Evolutionary conservation across 2,888 invertebrate genomes (phyloP).

Genomic region (Noctuana brunneofusca): DNA sequence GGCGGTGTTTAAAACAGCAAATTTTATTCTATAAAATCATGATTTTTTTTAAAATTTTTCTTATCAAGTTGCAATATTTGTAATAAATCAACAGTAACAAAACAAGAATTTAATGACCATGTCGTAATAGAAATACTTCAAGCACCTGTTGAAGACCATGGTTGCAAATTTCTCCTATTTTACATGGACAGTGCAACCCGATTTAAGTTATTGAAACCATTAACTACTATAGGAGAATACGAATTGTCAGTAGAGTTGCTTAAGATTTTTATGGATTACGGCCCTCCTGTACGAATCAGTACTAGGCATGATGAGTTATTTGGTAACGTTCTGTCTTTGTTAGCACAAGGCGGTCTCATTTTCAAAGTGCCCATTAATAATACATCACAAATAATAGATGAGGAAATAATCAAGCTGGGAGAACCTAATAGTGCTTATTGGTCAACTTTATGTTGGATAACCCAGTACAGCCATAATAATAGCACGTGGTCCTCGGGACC

Average conservation of each 20-base stretch:
- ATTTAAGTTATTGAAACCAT: slow-evolving; percentile 24
- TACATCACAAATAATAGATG: background rate
- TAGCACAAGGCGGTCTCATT: slow-evolving; percentile 3
- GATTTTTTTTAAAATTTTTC: slow-evolving; percentile 27
- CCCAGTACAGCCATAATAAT: background rate
- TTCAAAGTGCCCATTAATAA: slow-evolving; percentile 4
- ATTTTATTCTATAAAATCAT: too few species aligned
- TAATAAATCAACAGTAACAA: background rate
- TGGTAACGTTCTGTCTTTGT: background rate
- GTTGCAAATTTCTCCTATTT: slow-evolving; percentile 17
- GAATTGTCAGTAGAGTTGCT: slow-evolving; percentile 34
- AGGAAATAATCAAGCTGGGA: background rate
- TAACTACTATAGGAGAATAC: slow-evolving; percentile 12
- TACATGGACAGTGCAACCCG: slow-evolving; percentile 26
- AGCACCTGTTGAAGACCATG: background rate
- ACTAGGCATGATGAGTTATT: slow-evolving; percentile 4
- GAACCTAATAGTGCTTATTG: slow-evolving; percentile 8
- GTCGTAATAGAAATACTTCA: slow-evolving; percentile 5
- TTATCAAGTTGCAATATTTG: slow-evolving; percentile 18
- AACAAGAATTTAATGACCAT: slow-evolving; percentile 7
- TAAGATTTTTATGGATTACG: slow-evolving; percentile 36
- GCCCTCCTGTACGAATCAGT: slow-evolving; percentile 28
- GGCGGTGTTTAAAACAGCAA: too few species aligned
- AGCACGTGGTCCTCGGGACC: background rate
- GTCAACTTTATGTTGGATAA: background rate